Percentiles rank a stretch among this genome's conserved stretches.
These are phyloP conservation scores for Acanthurus leucopareius DNA, from an alignment of 2,797 vertebrate species.

Conservation along the genomic window DNA sequence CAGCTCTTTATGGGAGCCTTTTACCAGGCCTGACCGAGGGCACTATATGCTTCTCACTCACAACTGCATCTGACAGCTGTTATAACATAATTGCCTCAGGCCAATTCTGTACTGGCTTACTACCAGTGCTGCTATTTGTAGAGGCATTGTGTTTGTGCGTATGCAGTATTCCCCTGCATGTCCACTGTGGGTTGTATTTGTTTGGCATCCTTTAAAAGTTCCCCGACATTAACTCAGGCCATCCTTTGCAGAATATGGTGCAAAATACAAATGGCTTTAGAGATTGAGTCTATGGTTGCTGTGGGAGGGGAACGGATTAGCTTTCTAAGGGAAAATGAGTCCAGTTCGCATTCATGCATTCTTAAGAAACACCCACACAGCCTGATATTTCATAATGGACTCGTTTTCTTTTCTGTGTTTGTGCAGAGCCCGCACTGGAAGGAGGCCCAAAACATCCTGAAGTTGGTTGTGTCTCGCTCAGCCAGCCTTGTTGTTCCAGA, in stretches of 20 bases:
- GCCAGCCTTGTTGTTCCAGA: conserved; percentile 97
- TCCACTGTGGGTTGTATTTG: conserved; percentile 30
- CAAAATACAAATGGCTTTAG: conserved; percentile 18
- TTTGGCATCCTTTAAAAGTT: conserved; percentile 29
- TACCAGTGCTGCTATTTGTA: conserved; percentile 43
- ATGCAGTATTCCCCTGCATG: conserved; percentile 18
- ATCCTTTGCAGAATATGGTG: neutral
- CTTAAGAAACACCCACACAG: conserved; percentile 36
- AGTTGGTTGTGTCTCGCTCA: conserved; percentile 97
- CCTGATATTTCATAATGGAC: conserved; percentile 19
- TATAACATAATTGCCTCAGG: conserved; percentile 40
- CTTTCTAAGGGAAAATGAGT: conserved; percentile 30
- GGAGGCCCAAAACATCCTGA: conserved; percentile 98
- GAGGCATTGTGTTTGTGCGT: conserved; percentile 55
- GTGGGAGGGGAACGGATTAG: conserved; percentile 9
- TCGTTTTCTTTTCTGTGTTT: conserved; percentile 41
- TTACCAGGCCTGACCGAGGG: conserved; percentile 49
- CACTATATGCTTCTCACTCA: conserved; percentile 35
- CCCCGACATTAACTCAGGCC: conserved; percentile 13
- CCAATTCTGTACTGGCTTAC: conserved; percentile 33
- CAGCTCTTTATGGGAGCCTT: conserved; percentile 57
- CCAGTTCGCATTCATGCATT: conserved; percentile 31
- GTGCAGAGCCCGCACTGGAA: conserved; percentile 97
- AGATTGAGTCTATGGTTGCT: conserved; percentile 7
- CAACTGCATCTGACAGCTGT: conserved; percentile 37